Evolutionary conservation across 1,140 invertebrate species (phyloP).

Genomic region (Centruroides sculpturatus): DNA sequence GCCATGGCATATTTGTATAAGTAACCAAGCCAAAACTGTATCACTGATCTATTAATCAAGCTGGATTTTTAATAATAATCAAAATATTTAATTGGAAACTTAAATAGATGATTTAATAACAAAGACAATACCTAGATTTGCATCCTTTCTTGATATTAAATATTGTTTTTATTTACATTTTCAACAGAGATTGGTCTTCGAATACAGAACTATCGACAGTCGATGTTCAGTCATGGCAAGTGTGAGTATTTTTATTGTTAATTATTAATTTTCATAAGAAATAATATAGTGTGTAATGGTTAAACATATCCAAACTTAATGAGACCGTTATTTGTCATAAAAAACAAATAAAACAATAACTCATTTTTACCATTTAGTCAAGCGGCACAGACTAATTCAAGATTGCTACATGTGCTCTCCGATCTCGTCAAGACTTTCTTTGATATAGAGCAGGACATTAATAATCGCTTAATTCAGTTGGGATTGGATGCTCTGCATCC

Average conservation of each 20-base stretch:
- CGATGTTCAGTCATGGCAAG: constrained; percentile 12
- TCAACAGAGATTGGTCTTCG: constrained; percentile 4
- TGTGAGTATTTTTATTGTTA: constrained; percentile 9
- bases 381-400: constrained; percentile 14
- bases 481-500: constrained; percentile 10
- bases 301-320: background rate
- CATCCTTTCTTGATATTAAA: background rate
- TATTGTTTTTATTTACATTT: constrained; percentile 6
- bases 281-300: background rate
- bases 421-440: constrained; percentile 20
- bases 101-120: too few relatives aligned
- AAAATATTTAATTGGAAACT: too few relatives aligned
- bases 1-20: too few relatives aligned
- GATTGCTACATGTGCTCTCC: constrained; percentile 16
- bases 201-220: constrained; percentile 8
- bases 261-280: background rate
- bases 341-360: background rate
- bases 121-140: too few relatives aligned
- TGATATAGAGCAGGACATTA: constrained; percentile 18
- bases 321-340: background rate
- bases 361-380: background rate
- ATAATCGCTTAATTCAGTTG: constrained; percentile 10
- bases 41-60: too few relatives aligned
- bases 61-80: too few relatives aligned
- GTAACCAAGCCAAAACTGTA: too few relatives aligned